These are phyloP conservation scores for Euphydryas editha DNA, from an alignment of 2,888 invertebrate genomes.

Conservation along the genomic window DNA sequence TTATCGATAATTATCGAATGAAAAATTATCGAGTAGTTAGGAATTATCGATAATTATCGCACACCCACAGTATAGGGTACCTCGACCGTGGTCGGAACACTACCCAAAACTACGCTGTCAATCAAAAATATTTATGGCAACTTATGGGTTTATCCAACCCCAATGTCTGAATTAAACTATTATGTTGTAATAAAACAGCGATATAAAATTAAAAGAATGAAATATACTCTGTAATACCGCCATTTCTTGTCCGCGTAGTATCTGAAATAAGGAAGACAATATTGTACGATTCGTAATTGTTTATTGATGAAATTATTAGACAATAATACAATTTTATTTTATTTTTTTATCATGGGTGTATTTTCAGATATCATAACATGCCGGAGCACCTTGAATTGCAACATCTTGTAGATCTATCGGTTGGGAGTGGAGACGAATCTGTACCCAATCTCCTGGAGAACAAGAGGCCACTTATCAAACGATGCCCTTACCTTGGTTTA, in stretches of 20 bases:
- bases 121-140: not conserved
- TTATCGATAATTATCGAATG: too few species aligned
- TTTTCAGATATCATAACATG: constrained; percentile 75
- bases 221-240: not conserved
- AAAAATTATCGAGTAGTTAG: too few species aligned
- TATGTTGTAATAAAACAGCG: not conserved
- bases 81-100: too few species aligned
- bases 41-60: too few species aligned
- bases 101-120: constrained; percentile 1
- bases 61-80: too few species aligned
- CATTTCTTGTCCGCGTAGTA: not conserved
- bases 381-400: constrained; percentile 91
- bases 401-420: constrained; percentile 88
- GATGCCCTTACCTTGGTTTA: constrained; percentile 92
- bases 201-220: constrained; percentile 4
- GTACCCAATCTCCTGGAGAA: constrained; percentile 73
- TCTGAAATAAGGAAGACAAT: constrained; percentile 5
- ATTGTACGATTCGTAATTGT: not conserved
- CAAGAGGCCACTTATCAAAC: constrained; percentile 74
- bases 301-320: constrained; percentile 1
- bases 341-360: constrained; percentile 14
- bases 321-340: constrained; percentile 6
- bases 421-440: constrained; percentile 78
- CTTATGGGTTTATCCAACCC: constrained; percentile 6
- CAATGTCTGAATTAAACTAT: constrained; percentile 8